These are phyloP conservation scores for Motacilla tschutschensis DNA, from an alignment of 2,113 vertebrate genomes.

Conservation along the genomic window DNA sequence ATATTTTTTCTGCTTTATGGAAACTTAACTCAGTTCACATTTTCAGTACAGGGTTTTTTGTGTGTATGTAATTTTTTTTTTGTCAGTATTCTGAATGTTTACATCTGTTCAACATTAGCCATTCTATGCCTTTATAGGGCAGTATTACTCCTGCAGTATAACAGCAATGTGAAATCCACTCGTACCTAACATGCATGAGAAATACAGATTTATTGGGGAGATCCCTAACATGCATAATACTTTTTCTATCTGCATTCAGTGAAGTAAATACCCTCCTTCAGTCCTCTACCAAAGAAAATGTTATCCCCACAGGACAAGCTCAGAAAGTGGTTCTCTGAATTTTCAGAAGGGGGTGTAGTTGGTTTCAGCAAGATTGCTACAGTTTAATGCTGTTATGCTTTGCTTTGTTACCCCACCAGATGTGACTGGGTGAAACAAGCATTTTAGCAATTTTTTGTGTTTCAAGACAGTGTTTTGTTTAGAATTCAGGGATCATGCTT, in stretches of 20 bases:
- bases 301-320: conserved; percentile 74
- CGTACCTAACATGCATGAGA: conserved; percentile 62
- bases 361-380: conserved; percentile 63
- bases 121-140: conserved; percentile 78
- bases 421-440: conserved; percentile 68
- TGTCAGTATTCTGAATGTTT: conserved; percentile 84
- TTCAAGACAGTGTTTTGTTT: conserved; percentile 78
- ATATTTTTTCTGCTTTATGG: conserved; percentile 68
- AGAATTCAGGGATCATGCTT: conserved; percentile 87
- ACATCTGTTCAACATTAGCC: conserved; percentile 80
- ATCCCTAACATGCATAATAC: conserved; percentile 55
- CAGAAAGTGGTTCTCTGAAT: conserved; percentile 72
- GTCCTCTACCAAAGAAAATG: conserved; percentile 85
- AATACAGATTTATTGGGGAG: conserved; percentile 48
- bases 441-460: conserved; percentile 61
- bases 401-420: conserved; percentile 71
- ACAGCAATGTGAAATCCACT: conserved; percentile 75
- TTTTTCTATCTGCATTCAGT: conserved; percentile 64
- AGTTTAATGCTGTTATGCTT: conserved; percentile 68
- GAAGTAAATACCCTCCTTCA: conserved; percentile 75
- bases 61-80: conserved; percentile 36
- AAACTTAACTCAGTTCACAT: conserved; percentile 60
- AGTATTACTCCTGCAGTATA: conserved; percentile 71
- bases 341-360: conserved; percentile 73
- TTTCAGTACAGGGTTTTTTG: conserved; percentile 67